Evolutionary conservation across 2,888 invertebrate genomes (phyloP).

Genomic region (Ectemnius cavifrons): DNA sequence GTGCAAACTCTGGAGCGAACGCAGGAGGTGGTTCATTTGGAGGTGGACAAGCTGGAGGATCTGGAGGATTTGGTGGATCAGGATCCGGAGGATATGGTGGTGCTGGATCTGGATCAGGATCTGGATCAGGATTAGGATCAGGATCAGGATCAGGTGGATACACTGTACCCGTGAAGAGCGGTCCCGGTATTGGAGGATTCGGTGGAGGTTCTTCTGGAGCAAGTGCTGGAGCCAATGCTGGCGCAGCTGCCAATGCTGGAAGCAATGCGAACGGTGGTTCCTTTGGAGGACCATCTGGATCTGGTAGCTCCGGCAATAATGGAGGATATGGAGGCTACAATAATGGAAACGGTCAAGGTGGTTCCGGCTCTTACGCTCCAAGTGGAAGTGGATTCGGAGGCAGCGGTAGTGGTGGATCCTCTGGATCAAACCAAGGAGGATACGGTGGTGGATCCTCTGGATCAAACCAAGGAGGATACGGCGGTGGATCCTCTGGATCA

Average conservation of each 20-base stretch:
- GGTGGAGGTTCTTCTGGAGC: conserved; percentile 14
- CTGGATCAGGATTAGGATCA: conserved; percentile 11
- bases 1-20: neutral
- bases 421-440: neutral
- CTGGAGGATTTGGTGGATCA: neutral
- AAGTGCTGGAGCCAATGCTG: conserved; percentile 22
- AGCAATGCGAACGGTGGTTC: neutral
- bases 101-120: conserved; percentile 32
- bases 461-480: neutral
- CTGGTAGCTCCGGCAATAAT: neutral
- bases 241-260: conserved; percentile 13
- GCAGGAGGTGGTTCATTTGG: neutral
- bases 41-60: neutral
- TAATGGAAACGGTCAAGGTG: conserved; percentile 14
- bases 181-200: neutral
- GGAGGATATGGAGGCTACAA: neutral
- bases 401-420: neutral
- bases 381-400: neutral
- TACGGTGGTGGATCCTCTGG: neutral
- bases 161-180: no score
- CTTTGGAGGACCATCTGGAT: conserved; percentile 1
- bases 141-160: conserved; percentile 24
- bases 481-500: neutral
- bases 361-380: neutral
- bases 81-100: conserved; percentile 11